Evolutionary conservation across 2,797 vertebrate species (phyloP).

Genomic region (Gobionotothen gibberifrons): DNA sequence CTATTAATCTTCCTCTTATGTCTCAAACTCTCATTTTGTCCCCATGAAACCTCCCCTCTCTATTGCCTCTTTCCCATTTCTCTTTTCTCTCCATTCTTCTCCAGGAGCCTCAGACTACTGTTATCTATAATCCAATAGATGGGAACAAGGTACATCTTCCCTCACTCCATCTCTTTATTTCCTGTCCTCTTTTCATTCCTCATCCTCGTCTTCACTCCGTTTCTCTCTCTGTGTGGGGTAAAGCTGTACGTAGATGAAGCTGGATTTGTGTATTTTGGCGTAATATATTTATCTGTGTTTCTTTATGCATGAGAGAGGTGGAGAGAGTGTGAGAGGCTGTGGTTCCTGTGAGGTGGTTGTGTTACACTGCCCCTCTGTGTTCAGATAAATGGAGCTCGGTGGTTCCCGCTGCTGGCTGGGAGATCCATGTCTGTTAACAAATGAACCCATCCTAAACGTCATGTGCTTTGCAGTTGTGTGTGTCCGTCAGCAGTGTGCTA

Average conservation of each 20-base stretch:
- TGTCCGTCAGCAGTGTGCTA: slow-evolving; percentile 12
- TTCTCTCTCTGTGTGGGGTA: slow-evolving; percentile 29
- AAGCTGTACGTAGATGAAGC: slow-evolving; percentile 25
- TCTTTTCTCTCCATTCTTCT: slow-evolving; percentile 58
- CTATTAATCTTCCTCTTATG: slow-evolving; percentile 15
- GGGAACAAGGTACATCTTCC: slow-evolving; percentile 91
- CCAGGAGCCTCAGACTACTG: slow-evolving; percentile 95
- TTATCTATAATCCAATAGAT: slow-evolving; percentile 96
- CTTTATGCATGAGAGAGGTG: slow-evolving; percentile 43
- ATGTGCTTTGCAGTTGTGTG: slow-evolving; percentile 2
- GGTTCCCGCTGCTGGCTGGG: slow-evolving; percentile 14
- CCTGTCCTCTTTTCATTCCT: slow-evolving; percentile 3
- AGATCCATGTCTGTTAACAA: slow-evolving; percentile 14
- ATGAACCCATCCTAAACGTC: slow-evolving; percentile 15
- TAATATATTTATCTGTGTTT: slow-evolving; percentile 7
- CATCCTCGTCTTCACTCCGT: slow-evolving; percentile 7
- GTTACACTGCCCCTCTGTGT: slow-evolving; percentile 61
- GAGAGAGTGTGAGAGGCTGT: neutral
- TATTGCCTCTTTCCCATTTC: slow-evolving; percentile 17
- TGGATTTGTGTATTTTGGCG: slow-evolving; percentile 26
- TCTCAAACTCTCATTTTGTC: slow-evolving; percentile 12
- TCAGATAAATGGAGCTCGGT: slow-evolving; percentile 26
- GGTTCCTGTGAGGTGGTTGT: slow-evolving; percentile 27
- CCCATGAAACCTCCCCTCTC: slow-evolving; percentile 27
- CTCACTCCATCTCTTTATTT: slow-evolving; percentile 37